A percentile compares a stretch with the other conserved stretches of the same genome.
Evolutionary conservation across 2,888 invertebrate species (phyloP).

Genomic region (Pterostichus niger): DNA sequence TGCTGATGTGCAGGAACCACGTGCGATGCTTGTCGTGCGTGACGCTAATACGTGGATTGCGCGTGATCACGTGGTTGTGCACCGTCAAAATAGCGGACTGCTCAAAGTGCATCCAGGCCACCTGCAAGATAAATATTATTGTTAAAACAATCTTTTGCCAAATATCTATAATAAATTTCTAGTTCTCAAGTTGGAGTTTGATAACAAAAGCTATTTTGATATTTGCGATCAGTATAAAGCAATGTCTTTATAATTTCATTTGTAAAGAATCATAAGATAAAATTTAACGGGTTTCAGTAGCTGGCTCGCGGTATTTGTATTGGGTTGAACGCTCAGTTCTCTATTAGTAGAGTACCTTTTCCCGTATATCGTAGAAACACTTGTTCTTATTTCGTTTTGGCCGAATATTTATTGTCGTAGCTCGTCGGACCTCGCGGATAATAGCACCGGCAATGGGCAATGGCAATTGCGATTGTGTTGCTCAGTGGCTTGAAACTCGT

Average conservation of each 20-base stretch:
- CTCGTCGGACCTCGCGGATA: too few species aligned
- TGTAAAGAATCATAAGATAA: slow-evolving; percentile 60
- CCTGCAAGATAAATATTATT: slow-evolving; percentile 79
- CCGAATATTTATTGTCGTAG: slow-evolving; percentile 13
- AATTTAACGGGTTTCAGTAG: slow-evolving; percentile 47
- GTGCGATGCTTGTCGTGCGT: slow-evolving; percentile 95
- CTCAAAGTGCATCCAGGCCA: slow-evolving; percentile 98
- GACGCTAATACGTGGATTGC: slow-evolving; percentile 94
- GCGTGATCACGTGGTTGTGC: slow-evolving; percentile 95
- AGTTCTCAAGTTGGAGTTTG: too few species aligned
- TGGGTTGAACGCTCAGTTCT: slow-evolving; percentile 52
- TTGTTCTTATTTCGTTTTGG: slow-evolving; percentile 11
- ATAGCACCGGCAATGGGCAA: neutral
- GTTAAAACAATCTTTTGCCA: too few species aligned
- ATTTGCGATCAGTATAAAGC: slow-evolving; percentile 41
- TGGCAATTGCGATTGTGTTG: neutral
- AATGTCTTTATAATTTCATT: slow-evolving; percentile 58
- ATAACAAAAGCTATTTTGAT: slow-evolving; percentile 8
- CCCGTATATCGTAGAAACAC: neutral
- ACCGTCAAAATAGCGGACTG: slow-evolving; percentile 95
- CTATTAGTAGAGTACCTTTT: slow-evolving; percentile 43
- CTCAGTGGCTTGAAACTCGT: neutral
- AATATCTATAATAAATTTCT: too few species aligned
- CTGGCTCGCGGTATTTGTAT: slow-evolving; percentile 45
- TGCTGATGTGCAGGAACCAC: slow-evolving; percentile 95